phyloP scores from a whole-genome alignment of 2,888 invertebrate species.

The Eristalis intricaria region DNA sequence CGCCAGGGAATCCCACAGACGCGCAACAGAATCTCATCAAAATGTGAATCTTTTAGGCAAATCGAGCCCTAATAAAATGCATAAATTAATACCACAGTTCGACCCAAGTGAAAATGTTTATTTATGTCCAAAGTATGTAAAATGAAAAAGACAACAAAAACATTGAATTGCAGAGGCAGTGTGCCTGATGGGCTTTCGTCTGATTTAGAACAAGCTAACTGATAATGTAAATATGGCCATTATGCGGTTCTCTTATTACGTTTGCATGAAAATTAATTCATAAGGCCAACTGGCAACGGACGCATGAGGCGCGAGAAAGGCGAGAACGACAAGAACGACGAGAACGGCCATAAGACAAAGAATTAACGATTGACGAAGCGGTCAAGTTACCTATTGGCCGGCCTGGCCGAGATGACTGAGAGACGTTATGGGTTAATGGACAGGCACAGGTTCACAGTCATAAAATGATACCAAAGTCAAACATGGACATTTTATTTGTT shows the following conservation, averaged over 20 bases:
- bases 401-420: neutral
- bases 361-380: conserved; percentile 21
- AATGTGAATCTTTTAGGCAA: neutral
- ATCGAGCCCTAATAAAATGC: neutral
- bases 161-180: conserved; percentile 2
- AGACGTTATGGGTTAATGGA: conserved; percentile 35
- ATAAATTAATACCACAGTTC: neutral
- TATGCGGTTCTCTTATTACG: conserved; percentile 47
- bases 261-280: conserved; percentile 38
- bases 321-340: neutral
- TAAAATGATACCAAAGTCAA: conserved; percentile 3
- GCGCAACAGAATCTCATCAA: neutral
- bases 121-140: neutral
- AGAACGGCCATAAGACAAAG: conserved; percentile 8
- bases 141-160: neutral
- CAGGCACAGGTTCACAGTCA: conserved; percentile 27
- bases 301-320: neutral
- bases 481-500: conserved; percentile 11
- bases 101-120: neutral
- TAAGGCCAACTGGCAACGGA: neutral
- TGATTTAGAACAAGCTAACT: conserved; percentile 2
- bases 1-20: neutral
- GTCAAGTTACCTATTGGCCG: conserved; percentile 17
- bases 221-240: conserved; percentile 28
- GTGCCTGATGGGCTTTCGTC: neutral